phyloP scores from a whole-genome alignment of 2,888 invertebrate genomes.

The Cerastis rubricosa region DNA sequence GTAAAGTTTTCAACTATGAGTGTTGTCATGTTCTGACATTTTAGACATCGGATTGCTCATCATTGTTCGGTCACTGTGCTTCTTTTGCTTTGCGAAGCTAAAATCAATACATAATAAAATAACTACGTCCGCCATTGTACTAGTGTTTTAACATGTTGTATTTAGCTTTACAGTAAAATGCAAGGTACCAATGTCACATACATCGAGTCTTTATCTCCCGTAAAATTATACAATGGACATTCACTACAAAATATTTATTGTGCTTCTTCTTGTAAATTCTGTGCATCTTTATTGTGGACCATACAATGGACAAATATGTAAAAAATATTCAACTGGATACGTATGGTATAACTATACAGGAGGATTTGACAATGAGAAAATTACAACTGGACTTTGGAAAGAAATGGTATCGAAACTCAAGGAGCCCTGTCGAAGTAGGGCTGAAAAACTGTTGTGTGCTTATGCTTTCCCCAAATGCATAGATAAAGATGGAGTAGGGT shows the following conservation, averaged over 20 bases:
- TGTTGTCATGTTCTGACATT: constrained; percentile 46
- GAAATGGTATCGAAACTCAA: constrained; percentile 95
- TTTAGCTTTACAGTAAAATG: constrained; percentile 80
- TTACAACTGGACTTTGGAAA: constrained; percentile 95
- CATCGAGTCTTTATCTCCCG: constrained; percentile 78
- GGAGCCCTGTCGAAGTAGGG: constrained; percentile 96
- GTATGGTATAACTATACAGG: constrained; percentile 95
- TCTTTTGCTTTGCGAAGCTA: constrained; percentile 69
- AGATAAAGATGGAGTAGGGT: constrained; percentile 92
- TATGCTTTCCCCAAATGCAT: constrained; percentile 98
- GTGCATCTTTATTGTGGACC: constrained; percentile 95
- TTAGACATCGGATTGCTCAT: constrained; percentile 54
- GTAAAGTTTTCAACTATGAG: constrained; percentile 26
- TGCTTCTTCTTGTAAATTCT: constrained; percentile 84
- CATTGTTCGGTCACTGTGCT: constrained; percentile 61
- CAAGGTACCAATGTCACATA: constrained; percentile 77
- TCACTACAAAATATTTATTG: constrained; percentile 78
- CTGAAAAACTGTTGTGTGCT: constrained; percentile 97
- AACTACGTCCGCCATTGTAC: constrained; percentile 87
- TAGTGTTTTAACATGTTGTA: constrained; percentile 76
- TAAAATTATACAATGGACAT: constrained; percentile 83
- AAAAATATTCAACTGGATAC: constrained; percentile 92
- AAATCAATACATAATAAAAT: constrained; percentile 85
- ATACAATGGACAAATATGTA: constrained; percentile 96
- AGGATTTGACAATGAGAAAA: constrained; percentile 96